A percentile compares a stretch with the other conserved stretches of the same genome.
Evolutionary conservation across 1,140 invertebrate species (phyloP).

Genomic region (Belonocnema kinseyi): DNA sequence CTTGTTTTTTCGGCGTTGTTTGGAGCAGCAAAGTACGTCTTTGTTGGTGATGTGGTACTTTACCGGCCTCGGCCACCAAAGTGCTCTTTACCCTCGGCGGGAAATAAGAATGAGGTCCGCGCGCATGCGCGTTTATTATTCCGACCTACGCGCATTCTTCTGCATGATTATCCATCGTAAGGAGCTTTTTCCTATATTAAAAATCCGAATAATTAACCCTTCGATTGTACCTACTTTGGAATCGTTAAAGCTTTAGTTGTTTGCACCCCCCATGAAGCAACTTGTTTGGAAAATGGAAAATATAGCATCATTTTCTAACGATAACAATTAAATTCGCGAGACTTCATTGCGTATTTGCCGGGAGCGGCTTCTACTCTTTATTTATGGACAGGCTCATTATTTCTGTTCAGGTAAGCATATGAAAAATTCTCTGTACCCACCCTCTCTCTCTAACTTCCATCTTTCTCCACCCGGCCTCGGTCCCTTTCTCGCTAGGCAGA

Average conservation of each 20-base stretch:
- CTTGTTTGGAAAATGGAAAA: constrained; percentile 7
- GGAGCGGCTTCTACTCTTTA: constrained; percentile 71
- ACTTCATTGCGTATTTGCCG: constrained; percentile 72
- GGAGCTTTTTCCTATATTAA: too few species aligned
- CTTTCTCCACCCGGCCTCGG: constrained; percentile 43
- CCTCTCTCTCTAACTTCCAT: constrained; percentile 32
- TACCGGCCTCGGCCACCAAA: too few species aligned
- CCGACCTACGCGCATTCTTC: too few species aligned
- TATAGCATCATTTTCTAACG: constrained; percentile 58
- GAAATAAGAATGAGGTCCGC: too few species aligned
- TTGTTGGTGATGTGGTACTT: too few species aligned
- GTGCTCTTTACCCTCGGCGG: too few species aligned
- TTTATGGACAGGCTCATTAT: constrained; percentile 76
- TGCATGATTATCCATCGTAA: too few species aligned
- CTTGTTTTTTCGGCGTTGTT: too few species aligned
- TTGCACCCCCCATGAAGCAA: background rate
- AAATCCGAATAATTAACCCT: too few species aligned
- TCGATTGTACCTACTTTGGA: too few species aligned
- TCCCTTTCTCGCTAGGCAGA: constrained; percentile 46
- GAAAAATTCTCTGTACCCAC: constrained; percentile 67
- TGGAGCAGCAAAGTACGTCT: too few species aligned
- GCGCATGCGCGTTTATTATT: too few species aligned
- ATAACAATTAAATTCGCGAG: constrained; percentile 72
- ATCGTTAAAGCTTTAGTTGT: background rate
- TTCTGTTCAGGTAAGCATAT: constrained; percentile 75